Base-by-base conservation (phyloP, 2,888 invertebrate species). In the Drosophila vallismaia region DNA sequence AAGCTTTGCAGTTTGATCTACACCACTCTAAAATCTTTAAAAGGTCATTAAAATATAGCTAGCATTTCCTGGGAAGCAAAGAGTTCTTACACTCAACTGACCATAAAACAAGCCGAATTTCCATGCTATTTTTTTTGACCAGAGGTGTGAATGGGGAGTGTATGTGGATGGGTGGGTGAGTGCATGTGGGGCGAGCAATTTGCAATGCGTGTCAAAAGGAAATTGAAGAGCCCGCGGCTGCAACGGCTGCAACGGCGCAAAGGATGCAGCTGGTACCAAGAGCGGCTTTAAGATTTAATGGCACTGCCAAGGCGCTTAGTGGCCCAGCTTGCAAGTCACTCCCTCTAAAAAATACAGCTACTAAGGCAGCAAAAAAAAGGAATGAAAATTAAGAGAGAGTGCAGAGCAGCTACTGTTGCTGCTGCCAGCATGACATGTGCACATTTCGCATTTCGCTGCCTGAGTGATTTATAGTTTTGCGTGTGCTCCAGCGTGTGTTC, bases 381-480 rank as follows among this genome's bases (percentile, higher is more conserved):
- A 14, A 36, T 33, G 36, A 28, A 56, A 59, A 58, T 29, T n/a
- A n/a, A n/a, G n/a, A 40, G 38, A 45, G 40, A 57, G 48, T 62
- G 50, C 45, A 48, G 51, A 50, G 67, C 28, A 36, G 46, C 19
- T 52, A 19, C 38, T 58, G 74, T 14, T 51, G 52, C 46, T 59
- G 59, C 49, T 72, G 74, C 55, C 70, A 70, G 68, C 69, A 72
- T 85, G 87, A 76, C 87, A 85, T 86, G 74, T 86, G 87, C 85
- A 80, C 87, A 87, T 87, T 85, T 85, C 76, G 83, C 74, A 77
- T 81, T 84, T 81, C 75, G 72, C 74, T 82, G 85, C 73, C 84
- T 85, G 85, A 85, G 78, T 85, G 85, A 85, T 87, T 87, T 85
- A 87, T 85, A 75, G 87, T 74, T 77, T 56, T 76, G 71, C 74